phyloP scores from a whole-genome alignment of 2,888 invertebrate genomes.

The Drosophila monieri region DNA sequence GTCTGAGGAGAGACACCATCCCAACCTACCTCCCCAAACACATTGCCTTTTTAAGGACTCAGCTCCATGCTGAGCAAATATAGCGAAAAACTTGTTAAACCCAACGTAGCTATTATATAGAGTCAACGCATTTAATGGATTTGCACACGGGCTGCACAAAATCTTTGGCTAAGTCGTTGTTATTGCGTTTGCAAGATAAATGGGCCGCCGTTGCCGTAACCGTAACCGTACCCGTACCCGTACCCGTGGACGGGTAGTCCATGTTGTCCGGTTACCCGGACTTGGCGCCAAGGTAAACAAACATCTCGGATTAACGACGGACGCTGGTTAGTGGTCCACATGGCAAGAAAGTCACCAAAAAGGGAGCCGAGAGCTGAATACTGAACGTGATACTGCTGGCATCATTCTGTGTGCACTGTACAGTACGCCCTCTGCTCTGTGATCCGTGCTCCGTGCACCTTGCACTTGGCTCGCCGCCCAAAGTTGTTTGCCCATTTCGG shows the following conservation, averaged over 20 bases:
- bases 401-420: constrained; percentile 35
- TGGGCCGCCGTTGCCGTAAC: constrained; percentile 55
- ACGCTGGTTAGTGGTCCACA: constrained; percentile 66
- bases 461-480: constrained; percentile 77
- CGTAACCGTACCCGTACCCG: too few species aligned
- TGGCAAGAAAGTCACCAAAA: constrained; percentile 21
- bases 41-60: not conserved
- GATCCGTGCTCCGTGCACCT: constrained; percentile 58
- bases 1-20: too few species aligned
- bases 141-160: constrained; percentile 64
- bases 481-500: constrained; percentile 81
- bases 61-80: not conserved
- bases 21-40: not conserved
- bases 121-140: constrained; percentile 67
- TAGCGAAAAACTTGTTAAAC: constrained; percentile 66
- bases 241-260: constrained; percentile 20
- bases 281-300: constrained; percentile 70
- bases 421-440: constrained; percentile 26
- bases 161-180: constrained; percentile 78
- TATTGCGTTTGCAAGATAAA: constrained; percentile 80
- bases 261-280: constrained; percentile 33
- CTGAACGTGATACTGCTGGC: constrained; percentile 46
- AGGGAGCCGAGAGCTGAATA: constrained; percentile 14
- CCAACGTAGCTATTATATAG: constrained; percentile 34
- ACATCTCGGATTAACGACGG: constrained; percentile 80